Conservation (phyloP, 2,797 vertebrate species). For the Vipera latastei region DNA sequence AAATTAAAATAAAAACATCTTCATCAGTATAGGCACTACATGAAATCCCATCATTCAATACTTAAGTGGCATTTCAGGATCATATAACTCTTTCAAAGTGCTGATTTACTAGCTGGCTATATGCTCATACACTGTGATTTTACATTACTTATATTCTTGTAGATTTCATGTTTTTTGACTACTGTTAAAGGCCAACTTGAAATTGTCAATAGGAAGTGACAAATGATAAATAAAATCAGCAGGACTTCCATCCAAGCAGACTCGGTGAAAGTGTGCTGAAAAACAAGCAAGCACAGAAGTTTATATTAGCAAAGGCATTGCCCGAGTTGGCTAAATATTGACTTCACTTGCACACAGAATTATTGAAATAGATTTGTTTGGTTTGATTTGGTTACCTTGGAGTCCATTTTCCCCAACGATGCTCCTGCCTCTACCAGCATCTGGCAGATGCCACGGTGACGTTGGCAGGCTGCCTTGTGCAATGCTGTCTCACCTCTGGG, state of each 20-base stretch:
- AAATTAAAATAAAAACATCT: neutral
- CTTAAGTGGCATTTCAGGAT: neutral
- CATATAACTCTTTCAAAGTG: neutral
- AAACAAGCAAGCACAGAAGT: neutral
- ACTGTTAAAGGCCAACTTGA: neutral
- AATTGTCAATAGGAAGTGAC: neutral
- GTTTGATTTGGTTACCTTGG: conserved; percentile 77
- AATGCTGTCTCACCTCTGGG: conserved; percentile 91
- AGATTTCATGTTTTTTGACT: neutral
- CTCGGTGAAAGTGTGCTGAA: neutral
- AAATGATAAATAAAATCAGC: neutral
- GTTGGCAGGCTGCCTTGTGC: conserved; percentile 89
- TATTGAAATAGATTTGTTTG: neutral
- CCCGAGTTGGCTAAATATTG: neutral
- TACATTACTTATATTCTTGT: neutral
- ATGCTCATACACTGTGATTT: neutral
- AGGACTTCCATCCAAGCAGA: neutral
- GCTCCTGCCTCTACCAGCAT: conserved; percentile 89
- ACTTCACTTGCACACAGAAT: neutral
- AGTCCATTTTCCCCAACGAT: conserved; percentile 86
- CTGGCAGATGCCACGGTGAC: conserved; percentile 84
- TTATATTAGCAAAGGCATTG: neutral
- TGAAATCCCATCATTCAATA: neutral
- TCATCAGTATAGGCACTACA: neutral
- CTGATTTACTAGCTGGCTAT: neutral